Percentiles rank a stretch among this genome's conserved stretches.
Conservation (phyloP, 2,797 vertebrate species). For the Lophius americanus region DNA sequence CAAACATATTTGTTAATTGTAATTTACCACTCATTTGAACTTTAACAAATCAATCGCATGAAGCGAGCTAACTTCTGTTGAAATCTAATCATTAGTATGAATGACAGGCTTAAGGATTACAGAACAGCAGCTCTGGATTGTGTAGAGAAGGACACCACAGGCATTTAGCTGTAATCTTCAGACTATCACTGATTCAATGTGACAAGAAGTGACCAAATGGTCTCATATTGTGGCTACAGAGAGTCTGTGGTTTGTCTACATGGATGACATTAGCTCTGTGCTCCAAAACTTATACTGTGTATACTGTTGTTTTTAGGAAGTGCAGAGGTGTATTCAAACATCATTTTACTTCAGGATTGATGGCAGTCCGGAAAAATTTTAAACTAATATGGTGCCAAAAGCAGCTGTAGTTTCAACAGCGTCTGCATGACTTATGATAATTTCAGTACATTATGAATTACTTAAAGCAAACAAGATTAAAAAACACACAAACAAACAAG, state of each 20-base stretch:
- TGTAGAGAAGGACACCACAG: slow-evolving; percentile 60
- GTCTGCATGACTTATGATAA: background rate
- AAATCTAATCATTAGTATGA: slow-evolving; percentile 47
- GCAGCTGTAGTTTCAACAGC: background rate
- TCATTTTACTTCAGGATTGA: background rate
- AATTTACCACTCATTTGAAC: slow-evolving; percentile 19
- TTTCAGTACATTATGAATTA: background rate
- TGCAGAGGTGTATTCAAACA: slow-evolving; percentile 7
- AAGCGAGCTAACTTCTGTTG: slow-evolving; percentile 39
- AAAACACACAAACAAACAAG: background rate
- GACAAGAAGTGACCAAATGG: slow-evolving; percentile 80
- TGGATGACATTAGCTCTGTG: slow-evolving; percentile 58
- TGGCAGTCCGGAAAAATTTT: background rate
- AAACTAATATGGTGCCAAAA: background rate
- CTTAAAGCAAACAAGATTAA: background rate
- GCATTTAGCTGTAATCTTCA: slow-evolving; percentile 70
- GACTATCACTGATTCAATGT: slow-evolving; percentile 73
- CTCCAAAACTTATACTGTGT: slow-evolving; percentile 55
- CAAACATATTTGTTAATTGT: slow-evolving; percentile 17
- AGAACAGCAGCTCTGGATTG: slow-evolving; percentile 46
- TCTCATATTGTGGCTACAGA: slow-evolving; percentile 69
- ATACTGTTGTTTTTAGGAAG: slow-evolving; percentile 11
- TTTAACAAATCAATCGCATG: slow-evolving; percentile 25
- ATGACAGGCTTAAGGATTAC: slow-evolving; percentile 51
- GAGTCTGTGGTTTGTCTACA: slow-evolving; percentile 69